Evolutionary conservation across 2,113 vertebrate species (phyloP).

Genomic region (Hippocampus guttulatus): DNA sequence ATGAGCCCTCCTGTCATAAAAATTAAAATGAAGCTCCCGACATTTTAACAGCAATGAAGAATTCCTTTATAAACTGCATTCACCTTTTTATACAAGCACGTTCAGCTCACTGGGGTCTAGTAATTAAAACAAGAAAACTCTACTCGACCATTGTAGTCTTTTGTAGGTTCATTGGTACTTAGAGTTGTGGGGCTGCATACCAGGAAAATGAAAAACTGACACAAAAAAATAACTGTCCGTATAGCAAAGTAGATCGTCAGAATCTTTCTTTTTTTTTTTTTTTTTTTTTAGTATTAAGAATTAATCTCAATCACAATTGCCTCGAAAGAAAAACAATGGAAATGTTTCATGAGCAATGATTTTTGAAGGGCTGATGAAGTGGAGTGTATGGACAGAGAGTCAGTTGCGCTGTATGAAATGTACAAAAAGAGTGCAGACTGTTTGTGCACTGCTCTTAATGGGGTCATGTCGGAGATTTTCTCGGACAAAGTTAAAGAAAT

Average conservation of each 20-base stretch:
- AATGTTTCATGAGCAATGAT: neutral
- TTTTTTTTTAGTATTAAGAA: no score
- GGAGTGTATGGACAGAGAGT: neutral
- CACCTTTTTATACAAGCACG: neutral
- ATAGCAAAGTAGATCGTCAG: neutral
- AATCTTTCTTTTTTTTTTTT: neutral
- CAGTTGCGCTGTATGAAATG: neutral
- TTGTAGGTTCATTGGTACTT: neutral
- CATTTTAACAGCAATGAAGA: neutral
- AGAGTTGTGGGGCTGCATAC: neutral
- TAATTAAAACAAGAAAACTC: neutral
- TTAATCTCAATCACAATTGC: neutral
- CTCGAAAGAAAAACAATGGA: neutral
- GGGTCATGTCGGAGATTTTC: no score
- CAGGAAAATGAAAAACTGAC: neutral
- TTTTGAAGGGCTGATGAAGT: neutral
- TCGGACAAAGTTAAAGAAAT: no score
- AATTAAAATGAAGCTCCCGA: slow-evolving; percentile 17
- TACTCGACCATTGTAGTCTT: neutral
- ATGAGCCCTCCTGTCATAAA: slow-evolving; percentile 18
- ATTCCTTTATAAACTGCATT: neutral
- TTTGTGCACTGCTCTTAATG: neutral
- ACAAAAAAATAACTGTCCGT: neutral
- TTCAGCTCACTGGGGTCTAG: neutral
- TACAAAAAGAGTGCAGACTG: neutral